Base-by-base conservation (phyloP, 2,113 vertebrate species). In the Alligator sinensis region DNA sequence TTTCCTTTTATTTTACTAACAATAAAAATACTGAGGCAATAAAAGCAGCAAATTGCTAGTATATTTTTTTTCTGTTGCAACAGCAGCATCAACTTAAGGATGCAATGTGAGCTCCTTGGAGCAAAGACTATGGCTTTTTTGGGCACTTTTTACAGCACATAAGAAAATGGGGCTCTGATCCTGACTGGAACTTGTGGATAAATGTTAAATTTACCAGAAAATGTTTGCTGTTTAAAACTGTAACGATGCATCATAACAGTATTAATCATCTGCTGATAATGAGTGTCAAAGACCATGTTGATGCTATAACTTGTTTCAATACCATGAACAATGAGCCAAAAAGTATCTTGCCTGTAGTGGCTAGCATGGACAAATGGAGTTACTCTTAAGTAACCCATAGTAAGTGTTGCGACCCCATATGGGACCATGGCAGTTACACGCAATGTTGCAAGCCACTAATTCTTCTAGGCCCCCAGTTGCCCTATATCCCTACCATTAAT, bases 1-100 rank as follows among this genome's bases (percentile, higher is more conserved):
- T 96, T 80, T 47, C 74, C 77, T 93, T 93, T 90, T 94, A 87
- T 95, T 96, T 94, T 92, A 95, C 87, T 72, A 89, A 85, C 77
- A 92, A 91, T 95, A 96, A 94, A 90, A 92, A 57, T 66, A 83
- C 89, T 82, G 47, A 38, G 87, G 47, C 30, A 77, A 30, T 94
- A 86, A 81, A 94, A 89, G 38, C 77, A 74, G 77, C 68, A 89
- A 94, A 78, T 9, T 30, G 27, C 25, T 47, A 30, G 30, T 83
- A 28, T 63, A 70, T 5, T 38, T 83, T 5, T 38, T 83, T 81
- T 87, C 77, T 77, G 79, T 81, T 70, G 38, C 61, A 57, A 61
- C 55, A 27, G 7, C 68, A 87, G 64, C 24, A 28, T 28, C 21
- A 17, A 81, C 68, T 94, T 92, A 61, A 64, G 34, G 70, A 28